Base-by-base conservation (phyloP, 2,888 invertebrate genomes). In the Pristionchus entomophagus region DNA sequence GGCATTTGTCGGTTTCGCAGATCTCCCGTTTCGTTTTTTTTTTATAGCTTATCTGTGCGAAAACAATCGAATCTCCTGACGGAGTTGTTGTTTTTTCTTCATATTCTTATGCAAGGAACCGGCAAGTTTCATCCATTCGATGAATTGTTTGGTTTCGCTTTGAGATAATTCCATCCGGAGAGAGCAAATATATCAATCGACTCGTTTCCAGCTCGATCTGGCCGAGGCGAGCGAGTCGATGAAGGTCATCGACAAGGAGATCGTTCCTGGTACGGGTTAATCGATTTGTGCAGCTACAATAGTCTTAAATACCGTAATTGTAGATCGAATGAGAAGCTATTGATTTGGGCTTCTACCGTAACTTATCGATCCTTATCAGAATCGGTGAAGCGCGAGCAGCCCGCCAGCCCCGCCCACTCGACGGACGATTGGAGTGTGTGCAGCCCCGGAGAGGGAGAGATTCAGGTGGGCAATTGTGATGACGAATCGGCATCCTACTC, bases 191-290 rank as follows among this genome's bases (percentile, higher is more conserved):
- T 14, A 32, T n/a, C 14, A 29, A 26, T 62, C 29, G 29, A n/a
- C n/a, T 14, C 29, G 2, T n/a, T n/a, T 22, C 56, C 56, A 81
- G 81, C 41, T 81, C 22, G 81, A 81, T 2, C 73, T 91, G 29
- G 90, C 91, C 49, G 92, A 92, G 84, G 84, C 91, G 86, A 91
- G 91, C 41, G 91, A 91, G 56, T 89, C 91, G 82, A 87, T 89
- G 87, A 88, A 88, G 51, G 41, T 62, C 17, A 89, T 86, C 49
- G 51, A 51, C 32, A 78, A 78, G 78, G 78, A 78, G 78, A 78
- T 78, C 26, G 51, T 78, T 14, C 78, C 78, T 26, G 78, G 51
- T 78, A 26, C 22, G 45, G 17, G 14, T 6, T 65, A 12, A 65
- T 65, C 32, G 2, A 35, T 65, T 35, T 65, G 10, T 17, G 1